Evolutionary conservation across 2,113 vertebrate species (phyloP).

Genomic region (Delphinus delphis): DNA sequence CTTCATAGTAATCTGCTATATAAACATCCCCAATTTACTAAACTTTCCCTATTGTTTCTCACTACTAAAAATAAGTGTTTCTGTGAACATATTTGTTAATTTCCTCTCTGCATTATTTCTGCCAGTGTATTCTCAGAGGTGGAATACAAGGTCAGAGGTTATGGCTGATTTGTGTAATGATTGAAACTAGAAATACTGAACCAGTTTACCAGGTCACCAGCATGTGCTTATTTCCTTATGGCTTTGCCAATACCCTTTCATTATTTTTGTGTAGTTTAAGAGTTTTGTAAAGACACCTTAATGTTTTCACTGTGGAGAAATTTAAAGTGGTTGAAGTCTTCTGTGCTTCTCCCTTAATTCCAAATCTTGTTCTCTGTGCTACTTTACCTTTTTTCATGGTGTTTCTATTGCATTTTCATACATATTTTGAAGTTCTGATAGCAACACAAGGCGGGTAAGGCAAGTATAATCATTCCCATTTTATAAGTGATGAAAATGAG

Average conservation of each 20-base stretch:
- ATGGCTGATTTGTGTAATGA: neutral
- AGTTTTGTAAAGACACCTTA: neutral
- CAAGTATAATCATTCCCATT: neutral
- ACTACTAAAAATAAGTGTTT: constrained; percentile 42
- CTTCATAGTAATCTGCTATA: neutral
- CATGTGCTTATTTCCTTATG: neutral
- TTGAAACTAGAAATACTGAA: neutral
- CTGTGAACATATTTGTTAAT: constrained; percentile 33
- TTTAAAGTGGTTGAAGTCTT: neutral
- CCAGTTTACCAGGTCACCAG: neutral
- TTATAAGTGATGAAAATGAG: neutral
- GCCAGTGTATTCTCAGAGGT: neutral
- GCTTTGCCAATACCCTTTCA: neutral
- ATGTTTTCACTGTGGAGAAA: constrained; percentile 12
- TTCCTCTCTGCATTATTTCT: constrained; percentile 49
- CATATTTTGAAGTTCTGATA: neutral
- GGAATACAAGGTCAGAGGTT: neutral
- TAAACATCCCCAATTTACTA: neutral
- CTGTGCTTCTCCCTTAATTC: neutral
- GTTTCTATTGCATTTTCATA: neutral
- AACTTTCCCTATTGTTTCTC: neutral
- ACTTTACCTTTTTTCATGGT: neutral
- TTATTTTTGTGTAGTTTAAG: neutral
- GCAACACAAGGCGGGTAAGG: neutral
- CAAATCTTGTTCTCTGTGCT: neutral